Evolutionary conservation across 35 echinoderm and acorn worm species (phyloP).

Genomic region (Ptychodera flava): DNA sequence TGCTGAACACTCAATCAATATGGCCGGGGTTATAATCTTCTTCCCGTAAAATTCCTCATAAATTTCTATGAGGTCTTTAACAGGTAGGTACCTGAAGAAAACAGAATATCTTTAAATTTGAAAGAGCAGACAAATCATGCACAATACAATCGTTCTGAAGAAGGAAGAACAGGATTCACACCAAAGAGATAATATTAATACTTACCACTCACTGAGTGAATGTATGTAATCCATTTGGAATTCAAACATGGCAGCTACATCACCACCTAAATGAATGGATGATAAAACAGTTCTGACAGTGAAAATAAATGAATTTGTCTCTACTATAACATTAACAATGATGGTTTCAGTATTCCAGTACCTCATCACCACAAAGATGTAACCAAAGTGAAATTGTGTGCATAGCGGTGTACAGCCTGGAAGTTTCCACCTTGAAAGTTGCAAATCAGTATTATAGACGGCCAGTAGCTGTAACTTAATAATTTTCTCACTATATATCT

Average conservation of each 20-base stretch:
- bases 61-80: constrained; percentile 45
- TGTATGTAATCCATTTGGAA: constrained; percentile 40
- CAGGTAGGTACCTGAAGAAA: constrained; percentile 44
- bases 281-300: background rate
- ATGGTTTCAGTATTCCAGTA: too few relatives aligned
- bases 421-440: too few relatives aligned
- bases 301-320: too few relatives aligned
- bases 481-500: too few relatives aligned
- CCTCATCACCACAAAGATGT: too few relatives aligned
- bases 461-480: too few relatives aligned
- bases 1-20: constrained; percentile 45
- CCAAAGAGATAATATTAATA: background rate
- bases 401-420: too few relatives aligned
- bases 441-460: too few relatives aligned
- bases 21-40: constrained; percentile 13
- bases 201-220: constrained; percentile 47
- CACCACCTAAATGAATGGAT: constrained; percentile 36
- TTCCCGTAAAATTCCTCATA: constrained; percentile 44
- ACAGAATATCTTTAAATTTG: constrained; percentile 2
- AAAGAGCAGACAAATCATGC: background rate
- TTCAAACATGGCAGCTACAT: constrained; percentile 39
- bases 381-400: too few relatives aligned
- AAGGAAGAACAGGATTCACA: background rate
- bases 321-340: too few relatives aligned
- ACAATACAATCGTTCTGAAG: background rate